These are phyloP conservation scores for Taxidea taxus DNA, from an alignment of 2,113 vertebrate genomes.

Conservation along the genomic window DNA sequence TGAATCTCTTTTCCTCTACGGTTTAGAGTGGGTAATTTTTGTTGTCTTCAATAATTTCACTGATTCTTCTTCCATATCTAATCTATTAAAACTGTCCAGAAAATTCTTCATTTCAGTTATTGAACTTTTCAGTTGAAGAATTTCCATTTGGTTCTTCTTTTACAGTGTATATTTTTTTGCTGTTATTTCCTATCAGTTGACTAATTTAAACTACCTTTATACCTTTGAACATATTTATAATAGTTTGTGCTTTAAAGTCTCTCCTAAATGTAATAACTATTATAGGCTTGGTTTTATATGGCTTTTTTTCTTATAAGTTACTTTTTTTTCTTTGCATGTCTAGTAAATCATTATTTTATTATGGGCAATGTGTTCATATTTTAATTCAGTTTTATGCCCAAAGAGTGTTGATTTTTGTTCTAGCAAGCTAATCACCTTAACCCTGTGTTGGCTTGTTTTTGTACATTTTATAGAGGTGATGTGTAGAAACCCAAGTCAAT, in stretches of 20 bases:
- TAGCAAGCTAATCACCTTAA: not conserved
- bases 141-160: not conserved
- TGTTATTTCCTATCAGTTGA: not conserved
- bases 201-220: not conserved
- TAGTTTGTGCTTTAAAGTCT: not conserved
- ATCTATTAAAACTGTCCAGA: not conserved
- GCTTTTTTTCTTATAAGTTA: not conserved
- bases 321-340: not conserved
- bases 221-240: not conserved
- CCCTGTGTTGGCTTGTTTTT: not conserved
- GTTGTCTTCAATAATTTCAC: not conserved
- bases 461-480: not conserved
- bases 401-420: not conserved
- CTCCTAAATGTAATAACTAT: not conserved
- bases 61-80: not conserved
- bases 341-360: not conserved
- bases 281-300: not conserved
- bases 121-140: not conserved
- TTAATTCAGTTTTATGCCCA: not conserved
- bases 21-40: not conserved
- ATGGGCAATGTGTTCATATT: not conserved
- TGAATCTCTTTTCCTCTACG: not conserved
- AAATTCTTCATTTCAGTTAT: not conserved
- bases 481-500: not conserved
- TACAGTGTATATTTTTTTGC: not conserved